Evolutionary conservation across 2,888 invertebrate genomes (phyloP).

Genomic region (Boloria selene): DNA sequence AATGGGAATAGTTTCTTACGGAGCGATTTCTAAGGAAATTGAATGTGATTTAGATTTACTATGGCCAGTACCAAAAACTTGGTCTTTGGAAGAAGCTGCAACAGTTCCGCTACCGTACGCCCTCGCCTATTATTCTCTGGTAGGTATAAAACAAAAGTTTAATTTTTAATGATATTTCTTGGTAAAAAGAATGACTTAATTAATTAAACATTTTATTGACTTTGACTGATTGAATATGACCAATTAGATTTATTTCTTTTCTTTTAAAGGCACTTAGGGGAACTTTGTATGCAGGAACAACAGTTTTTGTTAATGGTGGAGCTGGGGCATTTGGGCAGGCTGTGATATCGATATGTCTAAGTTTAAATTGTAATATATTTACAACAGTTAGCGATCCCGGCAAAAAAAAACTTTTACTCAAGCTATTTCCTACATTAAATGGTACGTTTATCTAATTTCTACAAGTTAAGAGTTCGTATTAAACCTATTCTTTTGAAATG

Average conservation of each 20-base stretch:
- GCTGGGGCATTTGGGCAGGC: slow-evolving; percentile 12
- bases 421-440: background rate
- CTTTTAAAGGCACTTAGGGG: background rate
- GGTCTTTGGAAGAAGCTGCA: slow-evolving; percentile 14
- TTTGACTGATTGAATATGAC: too few species aligned
- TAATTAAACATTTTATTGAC: too few species aligned
- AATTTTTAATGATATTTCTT: background rate
- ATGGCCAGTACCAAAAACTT: background rate
- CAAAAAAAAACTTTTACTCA: background rate
- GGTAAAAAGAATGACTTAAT: too few species aligned
- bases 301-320: slow-evolving; percentile 1
- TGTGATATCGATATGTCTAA: slow-evolving; percentile 5
- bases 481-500: too few species aligned
- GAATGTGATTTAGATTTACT: background rate
- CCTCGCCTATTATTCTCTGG: slow-evolving; percentile 11
- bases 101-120: slow-evolving; percentile 6
- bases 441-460: background rate
- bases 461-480: too few species aligned
- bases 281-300: background rate
- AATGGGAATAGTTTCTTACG: slow-evolving; percentile 4
- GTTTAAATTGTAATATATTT: slow-evolving; percentile 1
- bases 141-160: background rate
- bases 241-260: background rate
- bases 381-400: background rate
- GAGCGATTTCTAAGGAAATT: background rate